Evolutionary conservation across 2,113 vertebrate species (phyloP).

Genomic region (Corythornis madagascariensis): DNA sequence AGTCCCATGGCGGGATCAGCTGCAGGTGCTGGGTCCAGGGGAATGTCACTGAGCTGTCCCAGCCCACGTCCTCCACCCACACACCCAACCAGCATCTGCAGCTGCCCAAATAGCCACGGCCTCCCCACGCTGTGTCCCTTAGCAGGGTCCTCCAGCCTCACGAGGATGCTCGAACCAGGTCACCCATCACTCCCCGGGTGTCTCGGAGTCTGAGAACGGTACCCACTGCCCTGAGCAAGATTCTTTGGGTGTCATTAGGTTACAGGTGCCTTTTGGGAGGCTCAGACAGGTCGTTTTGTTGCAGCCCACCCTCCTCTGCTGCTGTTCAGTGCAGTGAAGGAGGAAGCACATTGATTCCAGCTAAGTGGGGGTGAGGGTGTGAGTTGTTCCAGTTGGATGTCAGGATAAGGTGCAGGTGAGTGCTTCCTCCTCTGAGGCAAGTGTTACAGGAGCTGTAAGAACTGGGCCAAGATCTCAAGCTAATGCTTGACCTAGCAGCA

Average conservation of each 20-base stretch:
- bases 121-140: not conserved
- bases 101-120: rapidly evolving
- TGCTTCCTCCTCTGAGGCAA: not conserved
- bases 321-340: rapidly evolving
- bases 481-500: not conserved
- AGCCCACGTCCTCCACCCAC: not conserved
- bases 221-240: rapidly evolving
- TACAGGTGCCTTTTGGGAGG: rapidly evolving
- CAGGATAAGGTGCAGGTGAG: not conserved
- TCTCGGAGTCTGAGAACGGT: rapidly evolving
- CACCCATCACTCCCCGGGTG: rapidly evolving
- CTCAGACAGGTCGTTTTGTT: rapidly evolving
- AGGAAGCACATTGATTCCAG: not conserved
- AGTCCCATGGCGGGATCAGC: not conserved
- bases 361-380: not conserved
- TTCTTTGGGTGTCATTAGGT: too few relatives aligned
- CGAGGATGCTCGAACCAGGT: not conserved
- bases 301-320: not conserved
- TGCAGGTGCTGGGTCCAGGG: rapidly evolving
- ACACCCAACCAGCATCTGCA: rapidly evolving
- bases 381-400: not conserved
- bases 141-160: not conserved
- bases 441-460: not conserved
- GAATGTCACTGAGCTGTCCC: not conserved
- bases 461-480: not conserved